These are phyloP conservation scores for Corythornis cristatus DNA, from an alignment of 2,113 vertebrate species.

Conservation along the genomic window DNA sequence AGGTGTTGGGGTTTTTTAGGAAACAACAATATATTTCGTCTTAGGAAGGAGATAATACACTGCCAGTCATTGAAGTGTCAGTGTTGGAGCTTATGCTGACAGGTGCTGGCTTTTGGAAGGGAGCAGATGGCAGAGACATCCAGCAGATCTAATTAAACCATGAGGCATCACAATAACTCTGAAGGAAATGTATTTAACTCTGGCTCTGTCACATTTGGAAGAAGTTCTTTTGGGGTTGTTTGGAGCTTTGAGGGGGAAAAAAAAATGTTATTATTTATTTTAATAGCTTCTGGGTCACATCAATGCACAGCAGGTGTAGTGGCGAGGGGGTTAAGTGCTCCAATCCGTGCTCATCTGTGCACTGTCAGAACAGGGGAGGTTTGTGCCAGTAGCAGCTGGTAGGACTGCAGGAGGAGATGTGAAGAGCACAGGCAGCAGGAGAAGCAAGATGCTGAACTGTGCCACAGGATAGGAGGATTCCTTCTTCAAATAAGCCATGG, in stretches of 20 bases:
- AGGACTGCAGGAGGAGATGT: background rate
- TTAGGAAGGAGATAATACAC: background rate
- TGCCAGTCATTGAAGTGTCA: background rate
- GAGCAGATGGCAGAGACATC: slow-evolving; percentile 51
- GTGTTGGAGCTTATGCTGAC: background rate
- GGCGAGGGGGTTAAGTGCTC: accelerated
- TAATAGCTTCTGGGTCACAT: background rate
- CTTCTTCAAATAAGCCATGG: background rate
- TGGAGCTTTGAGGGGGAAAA: background rate
- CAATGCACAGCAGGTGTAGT: too few relatives aligned
- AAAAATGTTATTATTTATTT: background rate
- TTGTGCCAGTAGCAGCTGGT: background rate
- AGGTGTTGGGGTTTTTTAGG: background rate
- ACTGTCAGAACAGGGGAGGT: background rate
- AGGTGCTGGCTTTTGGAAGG: slow-evolving; percentile 35
- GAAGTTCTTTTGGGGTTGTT: background rate
- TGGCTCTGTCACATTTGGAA: background rate
- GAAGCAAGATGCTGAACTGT: background rate
- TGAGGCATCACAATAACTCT: background rate
- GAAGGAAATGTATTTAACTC: background rate
- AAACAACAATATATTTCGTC: background rate
- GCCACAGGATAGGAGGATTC: background rate
- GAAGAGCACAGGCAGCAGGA: background rate
- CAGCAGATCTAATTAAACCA: slow-evolving; percentile 45
- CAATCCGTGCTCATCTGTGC: background rate